These are phyloP conservation scores for Accipiter cooperii DNA, from an alignment of 2,113 vertebrate species.

Conservation along the genomic window DNA sequence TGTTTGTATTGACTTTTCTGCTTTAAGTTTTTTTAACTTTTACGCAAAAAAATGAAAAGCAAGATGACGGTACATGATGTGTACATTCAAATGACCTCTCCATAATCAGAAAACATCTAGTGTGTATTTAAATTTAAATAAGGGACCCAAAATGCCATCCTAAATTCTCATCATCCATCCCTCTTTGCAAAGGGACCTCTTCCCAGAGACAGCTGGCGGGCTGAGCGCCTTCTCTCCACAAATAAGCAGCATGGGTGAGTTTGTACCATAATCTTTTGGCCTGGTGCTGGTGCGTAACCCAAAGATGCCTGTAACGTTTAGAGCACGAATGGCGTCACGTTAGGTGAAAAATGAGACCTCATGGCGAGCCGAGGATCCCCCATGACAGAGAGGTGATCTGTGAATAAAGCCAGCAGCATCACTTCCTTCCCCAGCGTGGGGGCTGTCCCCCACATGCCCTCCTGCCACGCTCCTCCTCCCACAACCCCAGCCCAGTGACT, in stretches of 20 bases:
- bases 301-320: not conserved
- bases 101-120: not conserved
- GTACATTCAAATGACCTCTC: not conserved
- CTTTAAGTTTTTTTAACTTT: not conserved
- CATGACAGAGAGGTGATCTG: not conserved
- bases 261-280: not conserved
- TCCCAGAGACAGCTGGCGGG: not conserved
- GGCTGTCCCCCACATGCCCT: not conserved
- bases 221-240: not conserved
- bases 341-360: not conserved
- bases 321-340: not conserved
- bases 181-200: not conserved
- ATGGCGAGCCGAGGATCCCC: not conserved
- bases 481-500: accelerated
- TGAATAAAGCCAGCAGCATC: not conserved
- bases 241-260: not conserved
- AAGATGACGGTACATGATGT: not conserved
- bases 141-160: not conserved
- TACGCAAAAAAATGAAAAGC: not conserved
- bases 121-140: not conserved
- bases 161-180: not conserved
- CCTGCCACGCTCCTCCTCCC: not conserved
- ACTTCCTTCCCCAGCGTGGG: not conserved
- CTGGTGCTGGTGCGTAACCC: not conserved
- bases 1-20: not conserved